These are phyloP conservation scores for Ptychobarbus kaznakovi DNA, from an alignment of 2,797 vertebrate genomes.

Conservation along the genomic window DNA sequence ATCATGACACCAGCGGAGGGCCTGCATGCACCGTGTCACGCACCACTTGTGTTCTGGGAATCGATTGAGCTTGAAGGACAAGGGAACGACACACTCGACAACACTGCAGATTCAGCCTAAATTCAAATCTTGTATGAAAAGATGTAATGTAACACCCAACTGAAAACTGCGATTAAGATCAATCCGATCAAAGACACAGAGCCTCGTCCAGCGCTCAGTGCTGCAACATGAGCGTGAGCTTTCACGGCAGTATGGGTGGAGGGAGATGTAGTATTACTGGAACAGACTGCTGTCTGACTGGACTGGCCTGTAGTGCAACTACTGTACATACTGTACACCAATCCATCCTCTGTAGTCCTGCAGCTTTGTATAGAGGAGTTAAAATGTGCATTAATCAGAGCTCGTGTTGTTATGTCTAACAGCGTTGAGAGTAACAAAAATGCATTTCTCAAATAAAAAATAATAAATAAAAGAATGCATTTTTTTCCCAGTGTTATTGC, in stretches of 20 bases:
- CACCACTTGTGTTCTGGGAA: constrained; percentile 41
- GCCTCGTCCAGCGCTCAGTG: background rate
- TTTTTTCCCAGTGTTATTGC: no score
- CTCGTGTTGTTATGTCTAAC: background rate
- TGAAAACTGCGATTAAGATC: background rate
- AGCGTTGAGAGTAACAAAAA: background rate
- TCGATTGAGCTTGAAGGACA: constrained; percentile 38
- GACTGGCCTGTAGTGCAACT: background rate
- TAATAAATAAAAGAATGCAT: no score
- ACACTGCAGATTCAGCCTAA: background rate
- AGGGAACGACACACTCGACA: background rate
- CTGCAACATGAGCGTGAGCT: background rate
- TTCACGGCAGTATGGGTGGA: background rate
- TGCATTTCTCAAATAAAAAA: background rate
- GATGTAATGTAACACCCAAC: background rate
- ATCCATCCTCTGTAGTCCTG: background rate
- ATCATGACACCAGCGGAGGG: constrained; percentile 25
- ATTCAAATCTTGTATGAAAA: background rate
- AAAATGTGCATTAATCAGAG: background rate
- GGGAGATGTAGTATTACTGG: constrained; percentile 10
- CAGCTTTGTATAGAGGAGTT: background rate
- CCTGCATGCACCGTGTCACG: constrained; percentile 15
- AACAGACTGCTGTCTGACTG: background rate
- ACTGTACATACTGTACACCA: background rate
- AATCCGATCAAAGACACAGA: background rate